phyloP scores from a whole-genome alignment of 2,797 vertebrate species.

The Phylloscopus collybita region DNA sequence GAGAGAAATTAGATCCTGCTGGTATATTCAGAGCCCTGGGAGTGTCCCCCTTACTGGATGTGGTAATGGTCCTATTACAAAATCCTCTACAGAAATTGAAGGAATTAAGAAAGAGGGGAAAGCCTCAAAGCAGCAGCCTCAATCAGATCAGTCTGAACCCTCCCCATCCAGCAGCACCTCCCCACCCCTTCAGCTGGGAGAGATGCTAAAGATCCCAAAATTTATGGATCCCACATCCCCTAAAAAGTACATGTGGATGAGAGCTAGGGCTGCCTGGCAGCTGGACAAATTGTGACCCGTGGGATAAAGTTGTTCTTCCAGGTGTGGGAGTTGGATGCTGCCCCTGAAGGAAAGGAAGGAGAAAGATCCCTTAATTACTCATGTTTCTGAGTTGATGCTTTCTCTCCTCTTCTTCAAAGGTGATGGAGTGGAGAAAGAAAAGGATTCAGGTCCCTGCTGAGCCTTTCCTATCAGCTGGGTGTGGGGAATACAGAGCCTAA shows the following conservation, averaged over 20 bases:
- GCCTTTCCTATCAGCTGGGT: not conserved
- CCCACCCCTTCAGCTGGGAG: not conserved
- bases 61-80: not conserved
- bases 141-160: not conserved
- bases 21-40: not conserved
- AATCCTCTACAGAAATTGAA: not conserved
- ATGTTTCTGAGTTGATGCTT: not conserved
- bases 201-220: not conserved
- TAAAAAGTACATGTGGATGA: not conserved
- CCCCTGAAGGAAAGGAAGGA: not conserved
- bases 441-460: not conserved
- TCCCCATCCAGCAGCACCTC: not conserved
- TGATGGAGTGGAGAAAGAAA: not conserved
- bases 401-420: not conserved
- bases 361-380: not conserved
- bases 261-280: not conserved
- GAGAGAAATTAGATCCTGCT: not conserved
- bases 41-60: not conserved
- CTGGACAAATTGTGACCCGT: fast-evolving
- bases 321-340: not conserved
- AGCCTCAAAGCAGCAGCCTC: not conserved
- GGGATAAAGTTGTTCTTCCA: not conserved
- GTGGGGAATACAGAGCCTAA: not conserved
- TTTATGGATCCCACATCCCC: too few relatives aligned
- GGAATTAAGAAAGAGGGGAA: not conserved